Base-by-base conservation (phyloP, 1,140 invertebrate species). In the Monochamus saltuarius region DNA sequence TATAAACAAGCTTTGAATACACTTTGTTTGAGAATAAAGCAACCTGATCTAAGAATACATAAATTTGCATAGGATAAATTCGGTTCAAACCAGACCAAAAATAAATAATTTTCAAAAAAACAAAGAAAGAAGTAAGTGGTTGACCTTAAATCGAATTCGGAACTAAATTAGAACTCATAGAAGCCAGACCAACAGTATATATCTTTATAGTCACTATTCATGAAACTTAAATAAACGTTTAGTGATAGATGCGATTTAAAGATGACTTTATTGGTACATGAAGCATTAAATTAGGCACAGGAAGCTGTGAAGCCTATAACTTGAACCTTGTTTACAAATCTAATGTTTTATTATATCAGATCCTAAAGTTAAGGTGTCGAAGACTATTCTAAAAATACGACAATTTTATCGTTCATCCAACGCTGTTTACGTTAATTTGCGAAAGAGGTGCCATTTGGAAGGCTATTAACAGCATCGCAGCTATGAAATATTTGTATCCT, bases 161-260 rank as follows among this genome's bases (percentile, higher is more conserved):
- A 29, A 29, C 22, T 29, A 47, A 47, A 47, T 47, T 47, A 47
- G 29, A 22, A n/a, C 29, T 47, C 45, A 17, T 19, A 51, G 56
- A 59, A 49, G 51, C 56, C 56, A 59, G 56, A 59, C 47, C 43
- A 36, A 49, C 13, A 57, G 9, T 47, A 4, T 55, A 59, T 42
- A 39, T 47, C 45, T 47, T 47, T 47, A 47, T 47, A 59, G 50
- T 51, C 56, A 22, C 39, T 51, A 17, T 51, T 39, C 29, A 59
- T 17, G 47, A 47, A 52, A 59, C 45, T 59, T 49, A 59, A 59
- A 59, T 59, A 59, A 59, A 59, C 56, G 39, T 59, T 11, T 38
- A 52, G 51, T 59, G 56, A 59, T 59, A 59, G 46, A 59, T 59
- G 56, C 49, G 56, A 59, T 59, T 59, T 59, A 59, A 16, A 42